Evolutionary conservation across 2,113 vertebrate species (phyloP).

Genomic region (Tor tambroides): DNA sequence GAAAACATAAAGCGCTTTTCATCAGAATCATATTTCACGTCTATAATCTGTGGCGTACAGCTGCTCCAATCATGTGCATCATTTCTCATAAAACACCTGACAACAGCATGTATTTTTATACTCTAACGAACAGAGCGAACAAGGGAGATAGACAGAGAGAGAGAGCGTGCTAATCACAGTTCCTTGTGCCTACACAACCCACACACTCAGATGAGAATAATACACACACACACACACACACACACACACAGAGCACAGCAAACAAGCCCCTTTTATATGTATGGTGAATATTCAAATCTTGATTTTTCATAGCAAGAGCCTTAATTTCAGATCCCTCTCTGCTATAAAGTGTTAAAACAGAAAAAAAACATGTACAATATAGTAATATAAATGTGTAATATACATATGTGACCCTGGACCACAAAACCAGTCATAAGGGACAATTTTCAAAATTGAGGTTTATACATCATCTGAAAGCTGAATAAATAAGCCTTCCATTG

Average conservation of each 20-base stretch:
- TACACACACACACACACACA: conserved; percentile 8
- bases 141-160: background rate
- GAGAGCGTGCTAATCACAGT: background rate
- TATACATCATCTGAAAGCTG: too few species aligned
- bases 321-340: background rate
- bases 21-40: conserved; percentile 6
- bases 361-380: background rate
- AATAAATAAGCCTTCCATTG: too few species aligned
- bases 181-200: conserved; percentile 28
- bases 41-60: conserved; percentile 12
- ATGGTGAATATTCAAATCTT: background rate
- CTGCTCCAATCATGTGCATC: conserved; percentile 29
- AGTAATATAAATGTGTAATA: background rate
- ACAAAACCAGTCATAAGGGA: too few species aligned
- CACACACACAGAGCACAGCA: background rate
- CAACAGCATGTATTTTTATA: conserved; percentile 26
- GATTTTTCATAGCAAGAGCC: background rate
- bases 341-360: background rate
- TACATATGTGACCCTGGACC: background rate
- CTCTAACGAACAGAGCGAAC: background rate
- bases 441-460: too few species aligned
- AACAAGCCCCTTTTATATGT: background rate
- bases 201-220: conserved; percentile 8
- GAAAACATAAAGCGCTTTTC: background rate
- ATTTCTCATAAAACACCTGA: conserved; percentile 38